phyloP scores from a whole-genome alignment of 53 echinoderm and acorn worm genomes.

The Antedon mediterranea region DNA sequence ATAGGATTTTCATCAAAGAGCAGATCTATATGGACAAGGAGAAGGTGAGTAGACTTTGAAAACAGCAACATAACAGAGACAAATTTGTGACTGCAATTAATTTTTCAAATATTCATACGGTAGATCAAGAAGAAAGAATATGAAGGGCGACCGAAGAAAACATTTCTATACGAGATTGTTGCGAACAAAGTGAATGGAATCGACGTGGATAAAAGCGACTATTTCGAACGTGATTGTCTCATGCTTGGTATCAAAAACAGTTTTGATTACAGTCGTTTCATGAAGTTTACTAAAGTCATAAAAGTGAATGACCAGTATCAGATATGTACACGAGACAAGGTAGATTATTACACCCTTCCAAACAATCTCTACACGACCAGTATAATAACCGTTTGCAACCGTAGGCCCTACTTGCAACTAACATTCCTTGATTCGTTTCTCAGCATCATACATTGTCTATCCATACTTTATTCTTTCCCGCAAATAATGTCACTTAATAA shows the following conservation, averaged over 20 bases:
- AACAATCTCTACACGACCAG: no score
- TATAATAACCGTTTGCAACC: no score
- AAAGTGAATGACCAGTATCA: slow-evolving; percentile 57
- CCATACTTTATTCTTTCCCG: no score
- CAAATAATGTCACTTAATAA: no score
- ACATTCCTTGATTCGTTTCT: no score
- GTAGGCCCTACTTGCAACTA: no score
- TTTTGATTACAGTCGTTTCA: slow-evolving; percentile 70
- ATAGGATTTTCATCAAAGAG: slow-evolving; percentile 70
- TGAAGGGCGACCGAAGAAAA: slow-evolving; percentile 54
- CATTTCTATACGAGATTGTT: slow-evolving; percentile 83
- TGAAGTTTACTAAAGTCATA: slow-evolving; percentile 78
- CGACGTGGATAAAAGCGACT: slow-evolving; percentile 96
- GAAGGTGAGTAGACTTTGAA: background rate
- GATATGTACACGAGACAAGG: slow-evolving; percentile 90
- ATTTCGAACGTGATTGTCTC: slow-evolving; percentile 76
- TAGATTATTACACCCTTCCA: no score
- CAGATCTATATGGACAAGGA: slow-evolving; percentile 45
- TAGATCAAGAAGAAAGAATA: slow-evolving; percentile 30
- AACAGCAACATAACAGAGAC: no score
- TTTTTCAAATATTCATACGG: no score
- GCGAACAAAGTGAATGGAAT: slow-evolving; percentile 88
- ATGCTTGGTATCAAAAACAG: slow-evolving; percentile 71
- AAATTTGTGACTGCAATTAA: no score
- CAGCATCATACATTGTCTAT: no score